These are phyloP conservation scores for Coregonus suidteri DNA, from an alignment of 2,797 vertebrate species.

Conservation along the genomic window DNA sequence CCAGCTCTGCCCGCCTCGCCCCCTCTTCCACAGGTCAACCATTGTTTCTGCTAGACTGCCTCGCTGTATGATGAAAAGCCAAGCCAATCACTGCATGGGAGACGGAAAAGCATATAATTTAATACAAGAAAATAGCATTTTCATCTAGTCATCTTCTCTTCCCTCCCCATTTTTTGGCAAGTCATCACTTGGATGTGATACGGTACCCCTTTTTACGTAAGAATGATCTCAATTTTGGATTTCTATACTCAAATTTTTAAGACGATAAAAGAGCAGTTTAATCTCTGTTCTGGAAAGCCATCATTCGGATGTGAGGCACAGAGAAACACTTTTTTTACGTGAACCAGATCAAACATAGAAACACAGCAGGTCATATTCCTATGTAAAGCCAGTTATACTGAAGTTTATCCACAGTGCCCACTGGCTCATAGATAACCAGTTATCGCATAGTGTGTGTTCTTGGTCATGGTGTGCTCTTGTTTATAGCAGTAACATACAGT, in stretches of 20 bases:
- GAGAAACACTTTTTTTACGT: too few relatives aligned
- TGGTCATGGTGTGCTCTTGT: slow-evolving; percentile 23
- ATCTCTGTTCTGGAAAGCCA: too few relatives aligned
- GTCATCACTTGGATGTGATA: slow-evolving; percentile 7
- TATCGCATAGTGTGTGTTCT: slow-evolving; percentile 32
- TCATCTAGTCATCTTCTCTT: not conserved
- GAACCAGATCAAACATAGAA: too few relatives aligned
- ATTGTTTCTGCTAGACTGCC: slow-evolving; percentile 31
- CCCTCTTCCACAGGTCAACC: slow-evolving; percentile 53
- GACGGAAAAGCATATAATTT: slow-evolving; percentile 18
- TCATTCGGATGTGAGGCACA: too few relatives aligned
- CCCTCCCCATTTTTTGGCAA: slow-evolving; percentile 29
- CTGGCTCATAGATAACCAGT: too few relatives aligned
- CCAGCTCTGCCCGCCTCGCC: slow-evolving; percentile 32
- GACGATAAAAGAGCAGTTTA: too few relatives aligned
- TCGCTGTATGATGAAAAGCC: too few relatives aligned
- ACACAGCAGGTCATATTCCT: not conserved
- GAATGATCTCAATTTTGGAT: too few relatives aligned
- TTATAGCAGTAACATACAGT: slow-evolving; percentile 42
- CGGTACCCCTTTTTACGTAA: too few relatives aligned
- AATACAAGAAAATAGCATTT: not conserved
- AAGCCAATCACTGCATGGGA: not conserved
- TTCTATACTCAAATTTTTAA: too few relatives aligned
- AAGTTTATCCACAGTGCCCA: not conserved
- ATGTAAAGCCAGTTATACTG: not conserved